Base-by-base conservation (phyloP, 92 coral and sea anemone genomes). In the Parazoanthus atlanticus region DNA sequence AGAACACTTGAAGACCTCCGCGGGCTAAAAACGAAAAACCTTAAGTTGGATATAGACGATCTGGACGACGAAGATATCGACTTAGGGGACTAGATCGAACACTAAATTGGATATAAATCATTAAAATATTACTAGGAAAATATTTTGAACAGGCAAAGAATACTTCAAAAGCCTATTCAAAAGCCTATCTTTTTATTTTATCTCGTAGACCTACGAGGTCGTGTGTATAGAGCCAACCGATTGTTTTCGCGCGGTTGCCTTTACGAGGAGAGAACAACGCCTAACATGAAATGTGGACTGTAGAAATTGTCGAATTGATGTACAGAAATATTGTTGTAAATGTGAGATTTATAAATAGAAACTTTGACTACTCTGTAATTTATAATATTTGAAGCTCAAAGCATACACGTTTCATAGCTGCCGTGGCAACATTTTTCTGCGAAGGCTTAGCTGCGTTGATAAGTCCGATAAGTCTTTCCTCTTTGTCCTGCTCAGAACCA, bases 1-100 rank as follows among this genome's bases (percentile, higher is more conserved):
- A 90, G 92, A 82, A 90, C 95, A 54, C 86, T 95, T 46, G 98
- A 95, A 16, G 96, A 95, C 94, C 89, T 95, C 93, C 98, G 98
- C 96, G 98, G 94, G 98, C 96, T 95, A 95, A 95, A 95, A 95
- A 95, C 89, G 77, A 91, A 92, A 88, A 90, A 90, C 78, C 88
- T 88, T 75, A 91, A 95, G 26, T 69, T 79, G 61, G 85, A 88
- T 49, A 89, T 82, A 29, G 93, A 91, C 67, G 93, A 91, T 89
- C 82, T 91, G 76, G 91, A 78, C 58, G 90, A 91, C 82, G 92
- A 76, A 52, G 93, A 90, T 89, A 85, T 52, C 78, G 86, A 90
- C 69, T 86, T 52, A 33, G 56, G 83, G 46, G 73, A 75, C 71
- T 76, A 47, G 47, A 83, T 36, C 46, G 40, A 79, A 77, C 84